Base-by-base conservation (phyloP, 2,797 vertebrate genomes). In the Eulemur rubriventer region DNA sequence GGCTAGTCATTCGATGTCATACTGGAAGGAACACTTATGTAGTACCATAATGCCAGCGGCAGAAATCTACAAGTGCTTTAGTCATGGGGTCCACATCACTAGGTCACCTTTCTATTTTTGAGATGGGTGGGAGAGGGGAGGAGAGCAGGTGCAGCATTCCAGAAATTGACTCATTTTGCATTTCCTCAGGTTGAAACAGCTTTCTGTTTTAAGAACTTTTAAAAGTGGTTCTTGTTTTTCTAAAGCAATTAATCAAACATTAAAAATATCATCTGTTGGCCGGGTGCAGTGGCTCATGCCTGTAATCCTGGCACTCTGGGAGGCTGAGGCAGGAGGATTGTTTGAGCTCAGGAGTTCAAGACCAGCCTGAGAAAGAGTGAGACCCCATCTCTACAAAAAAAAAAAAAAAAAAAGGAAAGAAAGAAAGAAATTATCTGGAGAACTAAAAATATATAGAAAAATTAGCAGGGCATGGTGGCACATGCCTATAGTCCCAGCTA, bases 201-300 rank as follows among this genome's bases (percentile, higher is more conserved):
- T 59, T 87, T 95, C 69, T 73, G 14, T 89, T 80, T 70, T 52
- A 81, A 55, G 52, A 35, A 55, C 8, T 52, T 91, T 91, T 69
- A 72, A 80, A 93, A 75, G 43, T 16, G 50, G 8, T 72, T 92
- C 55, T 86, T 85, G 13, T 70, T 83, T 69, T 79, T 78, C 55
- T 63, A 57, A 91, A 94, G 46, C 28, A 24, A 63, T 82, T 78
- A 33, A 73, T 1, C 30, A 63, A 63, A 78, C 7, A 41, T n/a
- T 72, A 11, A 50, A 67, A 12, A 67, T 28, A 57, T 28, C 30
- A 57, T 26, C 0, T 1, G 20, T n/a, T 46, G 43, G 43, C 43
- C 2, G 43, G 43, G 43, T 10, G 8, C 1, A 9, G 43, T 46
- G 43, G 2, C 43, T 46, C 43, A 46, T 0, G 43, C 43, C 43